These are phyloP conservation scores for Porites lobata DNA, from an alignment of 92 coral and sea anemone species.

Conservation along the genomic window DNA sequence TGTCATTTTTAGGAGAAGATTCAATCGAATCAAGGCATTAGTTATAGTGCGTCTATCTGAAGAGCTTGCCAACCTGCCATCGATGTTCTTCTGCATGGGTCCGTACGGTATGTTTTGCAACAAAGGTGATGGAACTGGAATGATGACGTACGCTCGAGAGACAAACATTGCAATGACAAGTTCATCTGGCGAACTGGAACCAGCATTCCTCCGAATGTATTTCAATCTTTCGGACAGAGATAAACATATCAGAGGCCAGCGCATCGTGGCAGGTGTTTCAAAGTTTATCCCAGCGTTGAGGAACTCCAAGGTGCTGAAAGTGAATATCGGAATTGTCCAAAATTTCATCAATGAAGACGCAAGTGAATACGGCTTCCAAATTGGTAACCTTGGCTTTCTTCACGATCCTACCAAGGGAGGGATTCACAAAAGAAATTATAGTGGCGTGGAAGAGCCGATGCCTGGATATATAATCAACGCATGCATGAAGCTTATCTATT, in stretches of 20 bases:
- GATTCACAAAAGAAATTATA: constrained; percentile 63
- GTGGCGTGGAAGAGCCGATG: constrained; percentile 67
- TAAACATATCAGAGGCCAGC: constrained; percentile 55
- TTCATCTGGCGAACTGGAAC: constrained; percentile 45
- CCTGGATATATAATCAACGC: constrained; percentile 78
- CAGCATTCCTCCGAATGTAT: constrained; percentile 29
- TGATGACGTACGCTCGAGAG: constrained; percentile 78
- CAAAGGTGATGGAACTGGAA: constrained; percentile 71
- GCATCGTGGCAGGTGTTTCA: constrained; percentile 63
- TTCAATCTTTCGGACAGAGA: constrained; percentile 34
- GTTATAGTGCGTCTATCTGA: constrained; percentile 59
- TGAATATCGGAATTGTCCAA: constrained; percentile 66
- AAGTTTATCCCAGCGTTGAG: constrained; percentile 68
- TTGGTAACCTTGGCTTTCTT: constrained; percentile 52
- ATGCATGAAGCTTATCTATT: constrained; percentile 76
- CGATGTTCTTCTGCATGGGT: constrained; percentile 86
- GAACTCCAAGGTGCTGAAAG: constrained; percentile 60
- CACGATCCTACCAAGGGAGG: constrained; percentile 57
- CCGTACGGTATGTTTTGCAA: constrained; percentile 71
- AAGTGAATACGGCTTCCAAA: constrained; percentile 18
- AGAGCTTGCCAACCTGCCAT: constrained; percentile 52
- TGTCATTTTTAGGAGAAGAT: constrained; percentile 6
- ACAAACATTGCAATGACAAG: constrained; percentile 66
- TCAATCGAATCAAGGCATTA: constrained; percentile 74
- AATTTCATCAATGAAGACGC: constrained; percentile 39